A percentile compares a stretch with the other conserved stretches of the same genome.
phyloP scores from a whole-genome alignment of 2,113 vertebrate genomes.

The Smithornis capensis region DNA sequence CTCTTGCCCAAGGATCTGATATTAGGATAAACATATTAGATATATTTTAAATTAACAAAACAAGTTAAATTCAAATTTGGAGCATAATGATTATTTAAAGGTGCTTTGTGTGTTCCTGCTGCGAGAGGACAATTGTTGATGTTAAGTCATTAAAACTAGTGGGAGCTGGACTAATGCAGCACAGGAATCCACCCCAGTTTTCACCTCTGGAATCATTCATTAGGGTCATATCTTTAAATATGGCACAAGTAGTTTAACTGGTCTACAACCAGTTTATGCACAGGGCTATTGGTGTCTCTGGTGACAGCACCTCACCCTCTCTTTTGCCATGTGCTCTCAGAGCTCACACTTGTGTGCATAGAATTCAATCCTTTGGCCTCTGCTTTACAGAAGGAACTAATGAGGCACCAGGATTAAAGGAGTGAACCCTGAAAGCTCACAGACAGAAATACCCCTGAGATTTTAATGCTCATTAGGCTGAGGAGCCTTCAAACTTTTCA shows the following conservation, averaged over 20 bases:
- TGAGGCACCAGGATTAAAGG: constrained; percentile 37
- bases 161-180: not conserved
- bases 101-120: not conserved
- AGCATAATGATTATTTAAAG: not conserved
- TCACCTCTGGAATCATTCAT: not conserved
- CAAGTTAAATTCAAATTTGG: not conserved
- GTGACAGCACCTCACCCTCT: not conserved
- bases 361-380: not conserved
- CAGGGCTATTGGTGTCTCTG: not conserved
- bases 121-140: not conserved
- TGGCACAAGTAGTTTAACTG: not conserved
- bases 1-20: not conserved
- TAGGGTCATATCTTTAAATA: not conserved
- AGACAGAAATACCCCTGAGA: constrained; percentile 33
- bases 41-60: constrained; percentile 34
- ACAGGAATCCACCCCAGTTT: not conserved
- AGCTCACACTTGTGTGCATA: not conserved
- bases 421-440: not conserved
- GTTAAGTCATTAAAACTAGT: not conserved
- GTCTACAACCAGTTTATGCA: fast-evolving
- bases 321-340: not conserved
- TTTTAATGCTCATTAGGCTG: constrained; percentile 48
- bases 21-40: constrained; percentile 9
- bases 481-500: constrained; percentile 37
- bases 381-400: constrained; percentile 3